Evolutionary conservation across 2,888 invertebrate genomes (phyloP).

Genomic region (Hylaea fasciaria): DNA sequence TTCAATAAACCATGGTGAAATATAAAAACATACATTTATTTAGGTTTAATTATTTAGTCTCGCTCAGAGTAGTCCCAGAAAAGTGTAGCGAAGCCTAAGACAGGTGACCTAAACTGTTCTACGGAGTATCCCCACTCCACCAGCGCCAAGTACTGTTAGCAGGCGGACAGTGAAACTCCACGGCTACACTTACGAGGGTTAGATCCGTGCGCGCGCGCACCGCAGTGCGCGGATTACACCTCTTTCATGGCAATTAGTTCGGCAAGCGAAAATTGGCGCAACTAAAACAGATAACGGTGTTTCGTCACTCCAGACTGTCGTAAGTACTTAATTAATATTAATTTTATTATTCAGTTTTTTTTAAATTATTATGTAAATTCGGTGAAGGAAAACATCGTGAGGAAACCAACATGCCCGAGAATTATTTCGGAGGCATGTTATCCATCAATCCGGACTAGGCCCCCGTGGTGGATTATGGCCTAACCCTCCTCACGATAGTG

Average conservation of each 20-base stretch:
- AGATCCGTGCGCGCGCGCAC: conserved; percentile 32
- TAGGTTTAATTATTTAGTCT: not conserved
- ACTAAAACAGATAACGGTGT: conserved; percentile 79
- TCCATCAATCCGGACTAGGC: no score
- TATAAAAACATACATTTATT: not conserved
- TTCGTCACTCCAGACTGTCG: conserved; percentile 40
- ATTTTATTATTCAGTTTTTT: not conserved
- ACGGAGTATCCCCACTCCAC: conserved; percentile 28
- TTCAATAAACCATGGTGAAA: no score
- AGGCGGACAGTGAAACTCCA: conserved; percentile 27
- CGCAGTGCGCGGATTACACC: conserved; percentile 57
- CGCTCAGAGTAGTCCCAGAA: conserved; percentile 23
- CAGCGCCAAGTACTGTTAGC: conserved; percentile 47
- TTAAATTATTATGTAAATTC: no score
- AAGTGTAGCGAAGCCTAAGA: conserved; percentile 30
- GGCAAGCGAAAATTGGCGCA: conserved; percentile 79
- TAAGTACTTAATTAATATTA: not conserved
- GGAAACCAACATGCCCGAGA: no score
- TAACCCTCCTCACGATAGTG: no score
- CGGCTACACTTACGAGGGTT: conserved; percentile 71
- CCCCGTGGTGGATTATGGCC: no score
- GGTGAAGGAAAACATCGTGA: no score
- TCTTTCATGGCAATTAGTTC: conserved; percentile 79
- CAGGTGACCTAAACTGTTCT: conserved; percentile 19
- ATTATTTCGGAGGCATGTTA: no score